A percentile compares a stretch with the other conserved stretches of the same genome.
phyloP scores from a whole-genome alignment of 2,888 invertebrate species.

The Drosophila robusta region DNA sequence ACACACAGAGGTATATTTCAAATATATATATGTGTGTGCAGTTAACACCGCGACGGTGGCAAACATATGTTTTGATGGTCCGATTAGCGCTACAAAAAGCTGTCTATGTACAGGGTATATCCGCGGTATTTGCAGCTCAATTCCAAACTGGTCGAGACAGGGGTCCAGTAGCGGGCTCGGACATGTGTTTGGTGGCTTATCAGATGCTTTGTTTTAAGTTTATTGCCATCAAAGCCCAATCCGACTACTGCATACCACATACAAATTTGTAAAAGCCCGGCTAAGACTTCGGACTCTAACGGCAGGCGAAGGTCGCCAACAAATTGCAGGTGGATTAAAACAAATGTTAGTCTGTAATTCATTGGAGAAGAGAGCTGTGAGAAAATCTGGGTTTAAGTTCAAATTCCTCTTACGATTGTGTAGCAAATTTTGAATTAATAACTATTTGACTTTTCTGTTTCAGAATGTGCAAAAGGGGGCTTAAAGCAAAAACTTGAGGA shows the following conservation, averaged over 20 bases:
- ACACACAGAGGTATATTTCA: slow-evolving; percentile 1
- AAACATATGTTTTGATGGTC: slow-evolving; percentile 68
- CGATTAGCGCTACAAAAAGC: slow-evolving; percentile 55
- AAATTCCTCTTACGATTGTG: neutral
- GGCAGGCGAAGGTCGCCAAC: slow-evolving; percentile 16
- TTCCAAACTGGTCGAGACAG: slow-evolving; percentile 11
- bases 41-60: slow-evolving; percentile 50
- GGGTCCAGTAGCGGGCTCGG: slow-evolving; percentile 6
- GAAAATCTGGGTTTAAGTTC: neutral
- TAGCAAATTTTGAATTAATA: neutral
- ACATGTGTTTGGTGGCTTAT: slow-evolving; percentile 62
- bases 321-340: neutral
- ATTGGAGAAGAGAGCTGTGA: neutral
- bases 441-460: too few relatives aligned
- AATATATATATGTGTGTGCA: slow-evolving; percentile 2
- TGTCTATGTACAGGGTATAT: slow-evolving; percentile 5
- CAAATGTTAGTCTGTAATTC: neutral
- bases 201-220: slow-evolving; percentile 50
- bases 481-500: too few relatives aligned
- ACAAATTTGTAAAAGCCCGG: slow-evolving; percentile 35
- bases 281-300: slow-evolving; percentile 1
- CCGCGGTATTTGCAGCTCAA: slow-evolving; percentile 13
- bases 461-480: too few relatives aligned
- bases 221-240: slow-evolving; percentile 41
- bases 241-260: slow-evolving; percentile 36